A percentile compares a stretch with the other conserved stretches of the same genome.
These are phyloP conservation scores for Clunio marinus DNA, from an alignment of 2,888 invertebrate species.

Conservation along the genomic window DNA sequence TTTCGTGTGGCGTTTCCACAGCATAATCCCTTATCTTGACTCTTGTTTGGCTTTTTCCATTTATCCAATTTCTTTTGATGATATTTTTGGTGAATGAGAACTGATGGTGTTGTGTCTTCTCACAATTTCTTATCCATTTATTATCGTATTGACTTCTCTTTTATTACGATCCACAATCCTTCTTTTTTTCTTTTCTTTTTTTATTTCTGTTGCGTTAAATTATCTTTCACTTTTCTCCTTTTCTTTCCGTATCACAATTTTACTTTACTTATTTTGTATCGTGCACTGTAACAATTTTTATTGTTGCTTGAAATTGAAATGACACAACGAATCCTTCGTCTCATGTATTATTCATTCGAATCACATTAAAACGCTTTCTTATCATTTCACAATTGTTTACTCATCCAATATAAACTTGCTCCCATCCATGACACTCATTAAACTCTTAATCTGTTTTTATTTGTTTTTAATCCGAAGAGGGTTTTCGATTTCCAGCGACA, in stretches of 20 bases:
- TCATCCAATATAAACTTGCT: conserved; percentile 1
- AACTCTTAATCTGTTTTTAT: conserved; percentile 10
- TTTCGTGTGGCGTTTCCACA: neutral
- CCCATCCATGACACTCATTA: neutral
- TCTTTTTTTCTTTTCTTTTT: neutral
- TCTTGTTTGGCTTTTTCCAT: neutral
- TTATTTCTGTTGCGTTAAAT: neutral
- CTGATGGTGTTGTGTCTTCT: neutral
- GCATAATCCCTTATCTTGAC: neutral
- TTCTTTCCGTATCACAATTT: no score
- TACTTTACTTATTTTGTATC: neutral
- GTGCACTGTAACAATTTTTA: no score
- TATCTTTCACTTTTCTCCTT: neutral
- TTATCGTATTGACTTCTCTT: neutral
- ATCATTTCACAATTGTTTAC: neutral
- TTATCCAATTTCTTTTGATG: neutral
- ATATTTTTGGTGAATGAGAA: no score
- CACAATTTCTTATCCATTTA: neutral
- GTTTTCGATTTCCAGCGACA: neutral
- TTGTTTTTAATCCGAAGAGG: neutral
- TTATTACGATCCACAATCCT: neutral
- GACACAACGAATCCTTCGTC: neutral
- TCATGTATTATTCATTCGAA: neutral
- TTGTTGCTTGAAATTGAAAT: neutral
- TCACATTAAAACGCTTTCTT: conserved; percentile 6